Percentiles rank a stretch among this genome's conserved stretches.
These are phyloP conservation scores for Lampris incognitus DNA, from an alignment of 2,113 vertebrate genomes.

Conservation along the genomic window DNA sequence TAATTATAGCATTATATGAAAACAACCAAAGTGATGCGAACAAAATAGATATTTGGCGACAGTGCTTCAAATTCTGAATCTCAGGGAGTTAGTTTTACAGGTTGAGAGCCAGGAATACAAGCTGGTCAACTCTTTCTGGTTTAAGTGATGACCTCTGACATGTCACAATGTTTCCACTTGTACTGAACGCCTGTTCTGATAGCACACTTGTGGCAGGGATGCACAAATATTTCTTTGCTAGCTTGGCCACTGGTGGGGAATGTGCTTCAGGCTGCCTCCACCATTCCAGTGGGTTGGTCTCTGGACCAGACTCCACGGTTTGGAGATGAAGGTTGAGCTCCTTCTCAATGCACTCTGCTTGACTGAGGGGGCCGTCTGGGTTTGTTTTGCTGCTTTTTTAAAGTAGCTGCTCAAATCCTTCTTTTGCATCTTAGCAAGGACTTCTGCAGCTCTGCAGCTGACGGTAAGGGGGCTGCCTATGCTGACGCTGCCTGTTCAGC, in stretches of 20 bases:
- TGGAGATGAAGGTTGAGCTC: neutral
- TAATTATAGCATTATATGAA: too few relatives aligned
- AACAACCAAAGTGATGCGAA: too few relatives aligned
- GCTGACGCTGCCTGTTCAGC: too few relatives aligned
- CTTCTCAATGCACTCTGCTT: neutral
- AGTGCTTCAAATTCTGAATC: too few relatives aligned
- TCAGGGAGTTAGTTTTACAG: too few relatives aligned
- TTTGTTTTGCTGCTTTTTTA: neutral
- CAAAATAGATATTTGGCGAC: too few relatives aligned
- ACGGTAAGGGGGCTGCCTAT: too few relatives aligned
- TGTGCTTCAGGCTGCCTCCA: slow-evolving; percentile 9
- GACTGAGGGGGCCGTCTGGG: neutral
- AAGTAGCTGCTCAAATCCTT: neutral
- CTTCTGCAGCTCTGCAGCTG: too few relatives aligned
- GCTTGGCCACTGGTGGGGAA: slow-evolving; percentile 5
- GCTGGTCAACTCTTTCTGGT: too few relatives aligned
- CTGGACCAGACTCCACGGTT: neutral
- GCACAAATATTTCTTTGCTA: slow-evolving; percentile 26
- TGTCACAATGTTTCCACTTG: slow-evolving; percentile 3
- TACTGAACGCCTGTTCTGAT: slow-evolving; percentile 14
- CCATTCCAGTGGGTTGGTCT: slow-evolving; percentile 13
- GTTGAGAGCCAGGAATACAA: too few relatives aligned
- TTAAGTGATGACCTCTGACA: neutral
- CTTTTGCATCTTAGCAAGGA: neutral
- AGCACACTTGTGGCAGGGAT: slow-evolving; percentile 13